Evolutionary conservation across 2,888 invertebrate species (phyloP).

Genomic region (Cosmopolites sordidus): DNA sequence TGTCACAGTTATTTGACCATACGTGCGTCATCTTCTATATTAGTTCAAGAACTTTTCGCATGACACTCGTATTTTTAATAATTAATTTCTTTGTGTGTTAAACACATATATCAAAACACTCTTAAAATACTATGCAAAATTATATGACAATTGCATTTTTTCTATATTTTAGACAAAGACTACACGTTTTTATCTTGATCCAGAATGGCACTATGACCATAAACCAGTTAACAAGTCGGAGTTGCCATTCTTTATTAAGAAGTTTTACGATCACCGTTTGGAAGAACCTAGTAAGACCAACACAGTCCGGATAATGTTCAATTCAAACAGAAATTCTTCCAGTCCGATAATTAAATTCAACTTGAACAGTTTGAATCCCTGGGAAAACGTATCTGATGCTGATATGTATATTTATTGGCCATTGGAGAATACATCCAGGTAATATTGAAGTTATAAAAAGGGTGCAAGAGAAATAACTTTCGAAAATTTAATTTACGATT

Average conservation of each 20-base stretch:
- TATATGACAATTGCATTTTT: no score
- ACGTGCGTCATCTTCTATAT: no score
- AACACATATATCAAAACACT: no score
- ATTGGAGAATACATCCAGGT: conserved; percentile 33
- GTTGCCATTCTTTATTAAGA: conserved; percentile 33
- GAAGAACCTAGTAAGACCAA: conserved; percentile 26
- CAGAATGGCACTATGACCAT: conserved; percentile 38
- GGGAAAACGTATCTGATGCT: conserved; percentile 52
- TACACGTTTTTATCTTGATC: conserved; percentile 29
- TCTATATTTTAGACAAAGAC: neutral
- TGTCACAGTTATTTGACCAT: no score
- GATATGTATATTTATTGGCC: conserved; percentile 56
- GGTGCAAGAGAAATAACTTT: no score
- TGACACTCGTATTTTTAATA: no score
- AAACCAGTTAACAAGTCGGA: conserved; percentile 28
- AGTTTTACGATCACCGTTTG: conserved; percentile 31
- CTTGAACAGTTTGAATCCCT: conserved; percentile 46
- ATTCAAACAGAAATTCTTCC: conserved; percentile 31
- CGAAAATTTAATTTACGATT: no score
- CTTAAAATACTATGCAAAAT: no score
- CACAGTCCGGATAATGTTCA: conserved; percentile 36
- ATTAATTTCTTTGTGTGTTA: no score
- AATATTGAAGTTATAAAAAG: no score
- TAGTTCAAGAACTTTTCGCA: no score
- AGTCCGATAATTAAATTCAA: conserved; percentile 45